Conservation (phyloP, 2,888 invertebrate genomes). For the Diaphora mendica region DNA sequence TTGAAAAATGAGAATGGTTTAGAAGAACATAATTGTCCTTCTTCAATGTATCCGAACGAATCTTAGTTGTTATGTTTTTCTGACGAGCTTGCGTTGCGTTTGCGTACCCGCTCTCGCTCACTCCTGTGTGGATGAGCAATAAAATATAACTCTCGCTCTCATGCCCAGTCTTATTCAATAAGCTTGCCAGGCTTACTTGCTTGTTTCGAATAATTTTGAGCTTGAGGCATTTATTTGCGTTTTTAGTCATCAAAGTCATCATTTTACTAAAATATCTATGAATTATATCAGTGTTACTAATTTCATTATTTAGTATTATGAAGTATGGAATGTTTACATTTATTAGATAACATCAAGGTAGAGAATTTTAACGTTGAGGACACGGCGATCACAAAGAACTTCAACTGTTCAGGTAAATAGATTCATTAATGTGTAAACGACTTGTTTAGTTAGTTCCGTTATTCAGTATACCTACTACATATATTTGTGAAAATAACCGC, state of each 20-base stretch:
- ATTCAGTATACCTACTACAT: too few species aligned
- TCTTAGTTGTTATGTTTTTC: slow-evolving; percentile 59
- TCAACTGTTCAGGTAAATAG: slow-evolving; percentile 88
- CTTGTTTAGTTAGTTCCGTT: slow-evolving; percentile 37
- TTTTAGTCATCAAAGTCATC: slow-evolving; percentile 55
- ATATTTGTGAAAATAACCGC: slow-evolving; percentile 43
- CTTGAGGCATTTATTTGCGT: slow-evolving; percentile 34
- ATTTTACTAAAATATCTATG: slow-evolving; percentile 62
- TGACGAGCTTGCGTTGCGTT: slow-evolving; percentile 51
- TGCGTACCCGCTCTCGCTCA: slow-evolving; percentile 62
- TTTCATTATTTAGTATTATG: slow-evolving; percentile 66
- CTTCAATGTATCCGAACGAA: slow-evolving; percentile 55
- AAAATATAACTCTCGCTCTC: slow-evolving; percentile 59
- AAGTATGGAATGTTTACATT: slow-evolving; percentile 90
- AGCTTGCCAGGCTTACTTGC: slow-evolving; percentile 30
- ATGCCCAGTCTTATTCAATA: slow-evolving; percentile 55
- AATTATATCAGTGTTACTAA: slow-evolving; percentile 62
- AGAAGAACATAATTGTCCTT: not conserved
- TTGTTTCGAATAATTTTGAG: slow-evolving; percentile 40
- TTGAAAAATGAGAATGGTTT: too few species aligned
- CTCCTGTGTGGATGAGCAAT: slow-evolving; percentile 55
- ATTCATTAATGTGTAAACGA: slow-evolving; percentile 53
- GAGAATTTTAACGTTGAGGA: slow-evolving; percentile 82
- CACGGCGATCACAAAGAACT: slow-evolving; percentile 87
- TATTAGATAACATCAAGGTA: slow-evolving; percentile 88